Evolutionary conservation across 30 jellyfish, hydroid and myxozoan genomes (phyloP).

Genomic region (Aurelia aurita): DNA sequence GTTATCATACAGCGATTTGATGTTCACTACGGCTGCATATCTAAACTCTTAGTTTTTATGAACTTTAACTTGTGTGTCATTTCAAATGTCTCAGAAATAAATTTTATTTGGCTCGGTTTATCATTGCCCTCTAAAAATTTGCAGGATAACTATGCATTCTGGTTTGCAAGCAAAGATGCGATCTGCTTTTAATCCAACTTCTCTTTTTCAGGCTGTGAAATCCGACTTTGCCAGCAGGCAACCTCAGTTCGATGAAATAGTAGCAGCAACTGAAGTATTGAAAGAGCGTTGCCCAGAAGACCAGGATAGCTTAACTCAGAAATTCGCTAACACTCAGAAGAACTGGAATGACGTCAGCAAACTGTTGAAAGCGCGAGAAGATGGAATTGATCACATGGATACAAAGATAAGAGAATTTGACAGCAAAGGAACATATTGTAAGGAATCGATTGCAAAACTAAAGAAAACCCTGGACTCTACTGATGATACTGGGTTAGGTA

Average conservation of each 20-base stretch:
- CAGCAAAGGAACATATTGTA: slow-evolving; percentile 49
- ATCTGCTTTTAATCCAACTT: neutral
- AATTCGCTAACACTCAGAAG: slow-evolving; percentile 43
- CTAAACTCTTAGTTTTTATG: no score
- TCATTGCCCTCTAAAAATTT: no score
- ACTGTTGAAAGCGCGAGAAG: slow-evolving; percentile 73
- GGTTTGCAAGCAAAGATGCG: no score
- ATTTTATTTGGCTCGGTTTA: no score
- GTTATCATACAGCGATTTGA: no score
- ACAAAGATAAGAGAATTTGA: slow-evolving; percentile 63
- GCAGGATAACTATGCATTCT: no score
- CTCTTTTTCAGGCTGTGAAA: slow-evolving; percentile 57
- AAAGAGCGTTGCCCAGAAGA: slow-evolving; percentile 70
- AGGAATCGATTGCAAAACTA: slow-evolving; percentile 65
- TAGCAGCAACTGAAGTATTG: slow-evolving; percentile 43
- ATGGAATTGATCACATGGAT: slow-evolving; percentile 73
- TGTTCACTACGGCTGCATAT: no score
- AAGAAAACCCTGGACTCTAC: slow-evolving; percentile 71
- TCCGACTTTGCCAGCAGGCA: slow-evolving; percentile 53
- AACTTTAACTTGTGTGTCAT: no score
- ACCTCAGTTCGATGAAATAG: slow-evolving; percentile 58
- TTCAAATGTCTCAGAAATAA: no score
- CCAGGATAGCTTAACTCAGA: slow-evolving; percentile 47
- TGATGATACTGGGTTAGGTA: slow-evolving; percentile 57
- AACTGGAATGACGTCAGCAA: slow-evolving; percentile 72